Base-by-base conservation (phyloP, 2,797 vertebrate genomes). In the Phyllotis vaccarum region DNA sequence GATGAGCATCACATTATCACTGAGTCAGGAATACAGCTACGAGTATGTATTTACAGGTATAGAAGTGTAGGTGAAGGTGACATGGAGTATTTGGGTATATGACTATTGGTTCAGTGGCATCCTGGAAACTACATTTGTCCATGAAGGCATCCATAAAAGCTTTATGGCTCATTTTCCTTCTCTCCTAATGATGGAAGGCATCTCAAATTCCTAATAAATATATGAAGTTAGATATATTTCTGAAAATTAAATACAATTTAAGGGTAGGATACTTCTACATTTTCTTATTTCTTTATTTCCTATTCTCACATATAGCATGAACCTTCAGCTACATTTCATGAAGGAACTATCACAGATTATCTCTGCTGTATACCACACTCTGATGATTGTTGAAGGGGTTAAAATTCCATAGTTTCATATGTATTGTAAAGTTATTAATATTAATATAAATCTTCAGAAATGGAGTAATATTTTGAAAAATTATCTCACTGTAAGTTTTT, bases 231-330 rank as follows among this genome's bases (percentile, higher is more conserved):
- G 17, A 11, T 8, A 31, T 75, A 64, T 56, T 92, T 86, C 60
- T 86, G 22, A 86, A 90, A 86, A 92, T 86, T 9, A 81, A 70
- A 68, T 68, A 8, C 29, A 93, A 66, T 54, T 80, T 13, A 91
- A 74, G n/a, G 52, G 70, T 74, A 74, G 9, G 75, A 2, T 3
- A 70, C n/a, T 94, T 66, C 34, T 62, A 46, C 0, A 1, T 87
- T 64, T 76, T 29, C 34, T 92, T 86, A 43, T 58, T 52, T 83
- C 34, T 6, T 89, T 64, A 62, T 64, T 72, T 66, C 27, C 9
- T 66, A 2, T 31, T 62, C 24, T 80, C 66, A 66, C 70, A 37
- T 31, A 64, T 60, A 64, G 22, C 56, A 31, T 34, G 21, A 86
- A 64, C 22, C 43, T 79, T 49, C 34, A 37, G 17, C 6, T 78